phyloP scores from a whole-genome alignment of 2,113 vertebrate genomes.

The Paratilapia polleni region DNA sequence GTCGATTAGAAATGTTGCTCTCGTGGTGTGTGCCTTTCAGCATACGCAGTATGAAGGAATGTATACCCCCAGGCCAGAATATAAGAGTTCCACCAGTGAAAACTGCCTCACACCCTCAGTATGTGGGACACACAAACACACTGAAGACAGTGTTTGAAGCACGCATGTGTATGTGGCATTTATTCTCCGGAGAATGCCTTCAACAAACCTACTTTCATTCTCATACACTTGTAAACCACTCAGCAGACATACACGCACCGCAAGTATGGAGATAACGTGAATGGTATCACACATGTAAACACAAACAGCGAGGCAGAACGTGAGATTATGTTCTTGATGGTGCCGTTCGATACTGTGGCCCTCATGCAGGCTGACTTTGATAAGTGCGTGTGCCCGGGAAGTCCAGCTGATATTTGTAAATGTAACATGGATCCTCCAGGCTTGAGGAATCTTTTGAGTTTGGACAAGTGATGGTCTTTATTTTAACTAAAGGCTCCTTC shows the following conservation, averaged over 20 bases:
- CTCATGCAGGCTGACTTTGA: background rate
- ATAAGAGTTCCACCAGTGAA: constrained; percentile 48
- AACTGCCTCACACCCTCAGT: constrained; percentile 18
- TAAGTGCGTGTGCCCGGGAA: background rate
- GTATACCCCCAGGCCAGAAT: constrained; percentile 50
- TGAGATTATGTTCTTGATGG: background rate
- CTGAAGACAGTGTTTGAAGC: constrained; percentile 19
- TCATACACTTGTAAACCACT: background rate
- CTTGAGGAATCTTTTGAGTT: background rate
- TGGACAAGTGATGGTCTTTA: background rate
- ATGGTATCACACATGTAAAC: background rate
- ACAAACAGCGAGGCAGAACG: background rate
- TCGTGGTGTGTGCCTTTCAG: constrained; percentile 17
- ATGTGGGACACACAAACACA: constrained; percentile 57
- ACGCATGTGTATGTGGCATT: background rate
- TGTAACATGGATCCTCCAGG: constrained; percentile 29
- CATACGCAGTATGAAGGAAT: constrained; percentile 48
- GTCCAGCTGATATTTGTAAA: constrained; percentile 53
- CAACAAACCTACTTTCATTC: constrained; percentile 19
- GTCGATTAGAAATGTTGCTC: constrained; percentile 37
- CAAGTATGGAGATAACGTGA: background rate
- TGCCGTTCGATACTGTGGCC: background rate
- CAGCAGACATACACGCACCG: background rate
- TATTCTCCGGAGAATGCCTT: constrained; percentile 20
- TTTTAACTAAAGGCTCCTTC: constrained; percentile 26